Base-by-base conservation (phyloP, 2,888 invertebrate species). In the Lordiphosa fenestrarum region DNA sequence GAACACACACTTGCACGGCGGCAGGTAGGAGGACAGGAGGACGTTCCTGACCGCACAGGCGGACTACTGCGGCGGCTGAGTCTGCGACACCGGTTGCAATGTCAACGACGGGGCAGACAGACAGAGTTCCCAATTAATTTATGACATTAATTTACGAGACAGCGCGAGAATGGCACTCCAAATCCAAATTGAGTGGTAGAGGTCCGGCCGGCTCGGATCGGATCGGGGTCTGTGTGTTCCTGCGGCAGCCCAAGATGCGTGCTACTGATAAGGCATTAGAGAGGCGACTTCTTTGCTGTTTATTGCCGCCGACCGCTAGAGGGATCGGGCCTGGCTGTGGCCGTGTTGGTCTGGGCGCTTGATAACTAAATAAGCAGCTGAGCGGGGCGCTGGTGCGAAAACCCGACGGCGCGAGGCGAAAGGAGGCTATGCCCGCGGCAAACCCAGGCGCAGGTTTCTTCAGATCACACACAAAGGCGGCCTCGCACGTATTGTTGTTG, bases 121-220 rank as follows among this genome's bases (percentile, higher is more conserved):
- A 44, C 59, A 50, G 63, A 55, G 56, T 48, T 64, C 36, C 52
- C 82, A 84, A 82, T 86, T 84, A 86, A 85, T 86, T 85, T 85
- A 86, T 86, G 85, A 84, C 82, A 78, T 84, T 85, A 68, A 84
- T 86, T 85, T 85, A 85, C 75, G 84, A 72, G 74, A 74, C 83
- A 72, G 69, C 70, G 71, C 70, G 66, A 67, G 72, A 78, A 78
- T 68, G 68, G 68, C 65, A 81, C 76, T 71, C 65, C 64, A 66
- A 60, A 53, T 61, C 62, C 62, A 60, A 78, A 82, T 78, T 73
- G 72, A 76, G 73, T 73, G 67, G 76, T 80, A 61, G 49, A 50
- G 40, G 57, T 39, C 52, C 21, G 19, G 50, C 35, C 25, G 40
- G 36, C 40, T 41, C 25, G 15, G 52, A 21, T 48, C 40, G 36